phyloP scores from a whole-genome alignment of 1,140 invertebrate species.

The Meloidogyne chitwoodi region DNA sequence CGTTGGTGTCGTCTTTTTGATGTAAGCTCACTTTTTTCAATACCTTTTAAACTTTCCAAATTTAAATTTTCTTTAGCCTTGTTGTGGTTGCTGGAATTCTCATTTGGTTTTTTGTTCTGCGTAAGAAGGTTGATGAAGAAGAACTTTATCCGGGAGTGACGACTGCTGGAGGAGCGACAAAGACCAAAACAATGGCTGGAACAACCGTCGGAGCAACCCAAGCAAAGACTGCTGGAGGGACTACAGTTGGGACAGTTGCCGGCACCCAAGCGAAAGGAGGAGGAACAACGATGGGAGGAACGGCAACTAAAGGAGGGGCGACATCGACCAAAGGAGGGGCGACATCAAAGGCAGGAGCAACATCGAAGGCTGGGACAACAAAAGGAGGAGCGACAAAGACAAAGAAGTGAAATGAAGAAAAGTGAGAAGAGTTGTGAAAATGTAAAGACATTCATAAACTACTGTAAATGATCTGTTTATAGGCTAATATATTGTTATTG shows the following conservation, averaged over 20 bases:
- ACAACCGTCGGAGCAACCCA: not conserved
- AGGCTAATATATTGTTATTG: no score
- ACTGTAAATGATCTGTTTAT: no score
- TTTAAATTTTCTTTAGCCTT: not conserved
- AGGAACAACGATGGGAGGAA: not conserved
- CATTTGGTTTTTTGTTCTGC: not conserved
- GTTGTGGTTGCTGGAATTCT: not conserved
- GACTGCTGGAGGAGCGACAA: not conserved
- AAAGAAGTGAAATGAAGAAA: not conserved
- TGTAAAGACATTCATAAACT: no score
- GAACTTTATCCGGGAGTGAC: not conserved
- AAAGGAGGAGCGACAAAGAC: not conserved
- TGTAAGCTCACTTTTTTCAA: not conserved
- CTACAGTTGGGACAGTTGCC: not conserved
- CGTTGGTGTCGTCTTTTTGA: not conserved
- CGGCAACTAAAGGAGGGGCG: no score
- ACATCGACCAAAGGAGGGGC: not conserved
- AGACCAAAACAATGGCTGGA: not conserved
- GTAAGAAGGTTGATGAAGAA: not conserved
- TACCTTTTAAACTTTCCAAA: not conserved
- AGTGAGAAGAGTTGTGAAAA: no score
- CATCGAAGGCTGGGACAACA: no score
- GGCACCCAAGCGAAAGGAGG: not conserved
- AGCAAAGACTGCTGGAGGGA: not conserved
- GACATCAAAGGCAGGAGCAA: not conserved